These are phyloP conservation scores for Alces alces DNA, from an alignment of 2,113 vertebrate genomes.

Conservation along the genomic window DNA sequence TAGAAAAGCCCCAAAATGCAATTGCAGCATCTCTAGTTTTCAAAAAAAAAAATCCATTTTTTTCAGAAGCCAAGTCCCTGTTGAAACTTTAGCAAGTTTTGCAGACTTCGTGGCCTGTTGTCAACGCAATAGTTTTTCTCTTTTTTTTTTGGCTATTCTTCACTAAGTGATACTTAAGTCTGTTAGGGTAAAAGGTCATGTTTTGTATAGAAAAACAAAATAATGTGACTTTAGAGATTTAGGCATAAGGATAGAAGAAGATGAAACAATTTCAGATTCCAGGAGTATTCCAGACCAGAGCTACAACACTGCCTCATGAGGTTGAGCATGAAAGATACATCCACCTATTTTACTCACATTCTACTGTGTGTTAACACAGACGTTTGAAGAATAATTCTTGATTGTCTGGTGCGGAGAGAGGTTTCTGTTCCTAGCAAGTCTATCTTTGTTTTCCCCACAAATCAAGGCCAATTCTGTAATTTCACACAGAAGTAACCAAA, in stretches of 20 bases:
- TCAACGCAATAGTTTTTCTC: neutral
- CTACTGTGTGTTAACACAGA: neutral
- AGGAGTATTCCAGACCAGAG: neutral
- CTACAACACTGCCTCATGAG: neutral
- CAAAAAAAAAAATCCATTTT: neutral
- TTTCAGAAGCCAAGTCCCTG: neutral
- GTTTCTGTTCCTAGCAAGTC: neutral
- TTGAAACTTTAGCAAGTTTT: neutral
- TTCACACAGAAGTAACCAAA: neutral
- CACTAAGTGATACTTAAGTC: neutral
- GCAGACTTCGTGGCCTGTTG: neutral
- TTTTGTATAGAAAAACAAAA: slow-evolving; percentile 1
- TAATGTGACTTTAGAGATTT: neutral
- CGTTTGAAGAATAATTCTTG: neutral
- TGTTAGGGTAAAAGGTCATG: neutral
- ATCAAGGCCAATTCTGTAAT: neutral
- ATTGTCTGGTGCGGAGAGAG: neutral
- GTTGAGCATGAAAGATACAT: neutral
- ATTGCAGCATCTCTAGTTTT: slow-evolving; percentile 3
- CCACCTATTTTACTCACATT: neutral
- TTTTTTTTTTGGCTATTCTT: neutral
- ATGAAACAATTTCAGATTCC: neutral
- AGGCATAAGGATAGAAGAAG: neutral
- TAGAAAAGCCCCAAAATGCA: neutral
- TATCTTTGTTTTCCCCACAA: neutral